Conservation (phyloP, 2,797 vertebrate species). For the Trichosurus vulpecula region DNA sequence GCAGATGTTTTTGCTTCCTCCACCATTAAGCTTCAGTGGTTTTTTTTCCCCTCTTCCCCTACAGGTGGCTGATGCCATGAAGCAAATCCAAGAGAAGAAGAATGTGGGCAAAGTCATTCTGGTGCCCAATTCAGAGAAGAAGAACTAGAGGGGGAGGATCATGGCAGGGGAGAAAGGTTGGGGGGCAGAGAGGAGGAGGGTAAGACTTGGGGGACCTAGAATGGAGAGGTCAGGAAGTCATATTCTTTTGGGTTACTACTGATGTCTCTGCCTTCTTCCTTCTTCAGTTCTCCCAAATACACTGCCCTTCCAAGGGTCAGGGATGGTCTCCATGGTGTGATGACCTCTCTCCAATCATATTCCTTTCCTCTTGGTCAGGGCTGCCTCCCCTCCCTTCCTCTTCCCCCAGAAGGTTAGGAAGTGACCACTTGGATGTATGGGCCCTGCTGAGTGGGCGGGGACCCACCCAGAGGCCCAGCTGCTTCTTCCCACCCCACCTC, state of each 20-base stretch:
- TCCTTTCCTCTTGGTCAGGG: constrained; percentile 50
- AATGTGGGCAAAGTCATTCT: constrained; percentile 96
- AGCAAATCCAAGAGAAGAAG: constrained; percentile 96
- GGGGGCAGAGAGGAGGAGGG: neutral
- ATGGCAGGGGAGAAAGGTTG: neutral
- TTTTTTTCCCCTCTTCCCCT: constrained; percentile 14
- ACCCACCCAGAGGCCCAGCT: constrained; percentile 52
- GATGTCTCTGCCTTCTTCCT: constrained; percentile 50
- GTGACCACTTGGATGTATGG: constrained; percentile 78
- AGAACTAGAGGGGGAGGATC: constrained; percentile 26
- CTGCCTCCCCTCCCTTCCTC: constrained; percentile 50
- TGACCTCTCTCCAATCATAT: constrained; percentile 33
- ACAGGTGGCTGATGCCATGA: constrained; percentile 97
- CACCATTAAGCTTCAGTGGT: neutral
- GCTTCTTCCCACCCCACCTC: constrained; percentile 59
- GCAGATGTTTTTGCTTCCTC: neutral
- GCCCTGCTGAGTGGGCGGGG: constrained; percentile 67
- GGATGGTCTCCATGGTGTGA: constrained; percentile 21
- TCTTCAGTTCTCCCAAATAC: neutral
- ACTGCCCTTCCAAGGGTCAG: constrained; percentile 41
- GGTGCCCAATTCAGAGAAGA: constrained; percentile 84
- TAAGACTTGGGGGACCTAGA: neutral
- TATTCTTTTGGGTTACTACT: neutral
- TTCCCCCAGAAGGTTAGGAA: constrained; percentile 69
- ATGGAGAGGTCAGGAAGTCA: constrained; percentile 43